Percentiles rank a stretch among this genome's conserved stretches.
These are phyloP conservation scores for Cyclopterus lumpus DNA, from an alignment of 2,797 vertebrate genomes.

Conservation along the genomic window DNA sequence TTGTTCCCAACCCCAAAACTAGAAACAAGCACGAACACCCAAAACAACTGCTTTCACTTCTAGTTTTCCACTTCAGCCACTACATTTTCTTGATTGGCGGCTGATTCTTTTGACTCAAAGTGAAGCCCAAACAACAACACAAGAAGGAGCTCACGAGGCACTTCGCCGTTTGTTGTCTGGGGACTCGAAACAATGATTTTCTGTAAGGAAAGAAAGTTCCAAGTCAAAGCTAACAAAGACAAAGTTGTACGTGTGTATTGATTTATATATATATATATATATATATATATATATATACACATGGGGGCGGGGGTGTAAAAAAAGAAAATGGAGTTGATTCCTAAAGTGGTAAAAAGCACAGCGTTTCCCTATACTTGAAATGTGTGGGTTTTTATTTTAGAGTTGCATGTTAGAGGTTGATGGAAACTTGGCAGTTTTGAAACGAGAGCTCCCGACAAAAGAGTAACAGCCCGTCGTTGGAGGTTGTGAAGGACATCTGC, in stretches of 20 bases:
- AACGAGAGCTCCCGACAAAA: conserved; percentile 55
- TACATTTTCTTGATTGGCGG: no score
- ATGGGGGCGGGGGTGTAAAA: no score
- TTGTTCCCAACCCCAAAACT: background rate
- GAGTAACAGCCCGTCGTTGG: conserved; percentile 34
- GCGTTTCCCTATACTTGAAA: conserved; percentile 24
- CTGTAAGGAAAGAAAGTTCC: no score
- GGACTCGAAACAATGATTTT: conserved; percentile 14
- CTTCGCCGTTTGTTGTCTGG: no score
- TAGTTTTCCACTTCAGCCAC: no score
- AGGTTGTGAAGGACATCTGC: conserved; percentile 74
- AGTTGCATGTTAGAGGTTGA: conserved; percentile 25
- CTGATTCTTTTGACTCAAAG: no score
- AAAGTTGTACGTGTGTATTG: background rate
- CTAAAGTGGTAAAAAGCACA: conserved; percentile 22
- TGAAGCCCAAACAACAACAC: no score
- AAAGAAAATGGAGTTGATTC: conserved; percentile 33
- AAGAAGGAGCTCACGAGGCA: no score
- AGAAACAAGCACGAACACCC: background rate
- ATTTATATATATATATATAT: conserved; percentile 12
- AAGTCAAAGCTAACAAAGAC: background rate
- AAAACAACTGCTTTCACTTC: background rate
- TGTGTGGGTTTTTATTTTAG: background rate
- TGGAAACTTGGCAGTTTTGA: conserved; percentile 58
- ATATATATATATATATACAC: no score